phyloP scores from a whole-genome alignment of 2,888 invertebrate genomes.

The Mantis religiosa region DNA sequence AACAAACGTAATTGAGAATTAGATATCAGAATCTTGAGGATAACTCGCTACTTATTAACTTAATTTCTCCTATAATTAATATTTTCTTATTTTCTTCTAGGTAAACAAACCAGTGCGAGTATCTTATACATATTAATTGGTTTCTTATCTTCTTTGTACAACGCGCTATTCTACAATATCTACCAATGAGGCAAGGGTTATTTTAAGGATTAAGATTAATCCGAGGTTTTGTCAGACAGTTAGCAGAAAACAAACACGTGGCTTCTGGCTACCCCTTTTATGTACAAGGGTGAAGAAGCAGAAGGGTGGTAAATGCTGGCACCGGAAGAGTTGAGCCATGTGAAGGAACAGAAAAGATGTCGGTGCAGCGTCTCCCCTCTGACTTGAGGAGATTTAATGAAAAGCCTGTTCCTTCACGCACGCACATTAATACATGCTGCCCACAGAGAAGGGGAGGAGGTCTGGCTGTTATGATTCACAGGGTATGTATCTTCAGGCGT shows the following conservation, averaged over 20 bases:
- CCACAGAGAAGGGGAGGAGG: not conserved
- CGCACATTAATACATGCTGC: not conserved
- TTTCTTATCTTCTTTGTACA: not conserved
- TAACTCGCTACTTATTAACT: no score
- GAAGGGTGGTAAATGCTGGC: not conserved
- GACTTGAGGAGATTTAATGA: not conserved
- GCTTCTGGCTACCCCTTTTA: not conserved
- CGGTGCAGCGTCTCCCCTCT: not conserved
- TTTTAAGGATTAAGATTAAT: not conserved
- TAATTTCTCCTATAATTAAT: no score
- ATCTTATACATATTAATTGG: no score
- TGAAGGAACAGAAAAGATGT: not conserved
- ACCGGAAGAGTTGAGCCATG: not conserved
- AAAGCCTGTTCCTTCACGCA: not conserved
- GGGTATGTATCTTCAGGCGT: not conserved
- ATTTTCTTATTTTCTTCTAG: no score
- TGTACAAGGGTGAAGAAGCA: not conserved
- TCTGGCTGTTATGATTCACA: not conserved
- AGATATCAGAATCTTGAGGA: no score
- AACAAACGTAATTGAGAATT: no score
- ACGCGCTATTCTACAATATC: not conserved
- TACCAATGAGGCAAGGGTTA: not conserved
- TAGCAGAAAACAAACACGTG: not conserved
- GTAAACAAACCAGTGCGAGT: no score
- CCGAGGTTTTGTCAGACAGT: not conserved